These are phyloP conservation scores for Anguilla megastoma DNA, from an alignment of 2,797 vertebrate genomes.

Conservation along the genomic window DNA sequence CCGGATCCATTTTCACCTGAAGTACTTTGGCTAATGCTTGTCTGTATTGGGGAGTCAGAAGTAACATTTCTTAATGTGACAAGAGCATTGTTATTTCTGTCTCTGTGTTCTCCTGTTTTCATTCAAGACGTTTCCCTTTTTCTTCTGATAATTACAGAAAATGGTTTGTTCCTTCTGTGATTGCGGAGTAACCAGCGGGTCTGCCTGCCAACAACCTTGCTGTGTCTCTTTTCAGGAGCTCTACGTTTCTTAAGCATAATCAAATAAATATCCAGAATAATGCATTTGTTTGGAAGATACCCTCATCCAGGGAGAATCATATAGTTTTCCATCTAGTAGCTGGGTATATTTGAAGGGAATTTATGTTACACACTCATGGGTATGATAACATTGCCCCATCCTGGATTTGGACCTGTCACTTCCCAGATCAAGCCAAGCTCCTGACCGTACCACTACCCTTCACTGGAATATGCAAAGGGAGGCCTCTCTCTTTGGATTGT, in stretches of 20 bases:
- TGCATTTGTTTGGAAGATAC: background rate
- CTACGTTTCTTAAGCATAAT: background rate
- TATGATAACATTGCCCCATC: background rate
- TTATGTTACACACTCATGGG: background rate
- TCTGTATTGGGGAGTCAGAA: background rate
- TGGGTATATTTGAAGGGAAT: background rate
- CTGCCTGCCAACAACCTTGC: background rate
- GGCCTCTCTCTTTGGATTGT: background rate
- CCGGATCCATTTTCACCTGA: conserved; percentile 13
- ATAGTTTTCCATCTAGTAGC: background rate
- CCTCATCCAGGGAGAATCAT: background rate
- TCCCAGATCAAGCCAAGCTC: background rate
- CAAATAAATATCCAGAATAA: background rate
- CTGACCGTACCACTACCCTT: background rate
- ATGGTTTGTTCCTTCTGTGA: background rate
- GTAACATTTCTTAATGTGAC: conserved; percentile 13
- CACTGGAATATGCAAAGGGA: background rate
- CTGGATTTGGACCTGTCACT: background rate
- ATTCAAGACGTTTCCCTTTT: background rate
- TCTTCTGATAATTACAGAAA: conserved; percentile 5
- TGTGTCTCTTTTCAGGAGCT: background rate
- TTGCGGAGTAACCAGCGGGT: background rate
- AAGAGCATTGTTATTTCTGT: conserved; percentile 11
- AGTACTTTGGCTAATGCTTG: conserved; percentile 11
- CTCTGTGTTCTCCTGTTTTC: background rate